Evolutionary conservation across 2,797 vertebrate species (phyloP), one percentile per base, ranked within the genome.

Genomic region (Apogon talboti): DNA sequence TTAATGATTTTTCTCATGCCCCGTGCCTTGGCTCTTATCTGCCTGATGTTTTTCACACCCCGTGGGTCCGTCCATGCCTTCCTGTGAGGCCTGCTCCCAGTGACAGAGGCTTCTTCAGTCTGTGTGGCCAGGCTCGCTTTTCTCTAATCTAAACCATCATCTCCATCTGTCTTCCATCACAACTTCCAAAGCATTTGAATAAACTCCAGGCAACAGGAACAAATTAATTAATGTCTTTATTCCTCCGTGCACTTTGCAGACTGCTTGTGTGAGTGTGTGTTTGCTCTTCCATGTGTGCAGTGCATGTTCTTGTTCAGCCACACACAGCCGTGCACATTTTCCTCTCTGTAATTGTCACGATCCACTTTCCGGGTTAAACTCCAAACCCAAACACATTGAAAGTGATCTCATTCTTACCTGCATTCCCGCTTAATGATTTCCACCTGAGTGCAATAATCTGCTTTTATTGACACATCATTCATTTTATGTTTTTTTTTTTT

Each of bases 161-260:
- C 73, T 77, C 83, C 94, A 94, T 83, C 84, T 94, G 94, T 92
- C 90, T 92, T 83, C 85, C 87, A 92, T 93, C 91, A 89, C 72
- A 78, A 72, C 79, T 68, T 85, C 74, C 75, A 82, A 85, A 89
- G 88, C 82, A 82, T 89, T 85, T 81, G 82, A 84, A 87, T 84
- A 81, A 88, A 91, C 81, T 81, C 83, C 74, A 85, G 82, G 86
- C 84, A 84, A 89, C 84, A 90, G 90, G 89, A 93, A 92, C 87
- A 90, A 86, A 93, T 93, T 90, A 87, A 92, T 93, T 91, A 92
- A 84, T 89, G 86, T 76, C 66, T 77, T 73, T 84, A 73, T 78
- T 86, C 71, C 74, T 89, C 78, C 68, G 78, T 76, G 58, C 63
- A 30, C 54, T 84, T 59, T 74, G 56, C 80, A 82, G 80, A 84